A percentile compares a stretch with the other conserved stretches of the same genome.
Evolutionary conservation across 2,888 invertebrate species (phyloP).

Genomic region (Tachina fera): DNA sequence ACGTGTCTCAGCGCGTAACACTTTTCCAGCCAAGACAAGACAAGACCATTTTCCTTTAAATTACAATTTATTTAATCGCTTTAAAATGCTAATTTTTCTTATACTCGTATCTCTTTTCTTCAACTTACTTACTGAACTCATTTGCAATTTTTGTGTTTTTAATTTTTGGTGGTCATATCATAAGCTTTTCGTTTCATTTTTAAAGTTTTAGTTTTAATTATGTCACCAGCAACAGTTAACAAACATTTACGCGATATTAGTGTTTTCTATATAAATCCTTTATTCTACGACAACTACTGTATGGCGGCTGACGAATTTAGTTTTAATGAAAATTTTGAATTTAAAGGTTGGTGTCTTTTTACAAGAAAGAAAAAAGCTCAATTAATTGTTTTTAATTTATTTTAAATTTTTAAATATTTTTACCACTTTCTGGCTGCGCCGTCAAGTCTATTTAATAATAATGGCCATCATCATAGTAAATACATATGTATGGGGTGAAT

Average conservation of each 20-base stretch:
- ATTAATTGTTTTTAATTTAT: not conserved
- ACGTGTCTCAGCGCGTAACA: not conserved
- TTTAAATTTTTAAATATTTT: not conserved
- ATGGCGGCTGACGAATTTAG: slow-evolving; percentile 64
- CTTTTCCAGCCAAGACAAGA: slow-evolving; percentile 20
- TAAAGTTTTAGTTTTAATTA: slow-evolving; percentile 59
- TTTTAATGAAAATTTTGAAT: slow-evolving; percentile 78
- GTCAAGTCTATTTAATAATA: not conserved
- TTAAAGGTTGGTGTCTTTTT: slow-evolving; percentile 74
- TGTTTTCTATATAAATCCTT: slow-evolving; percentile 64
- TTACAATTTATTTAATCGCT: slow-evolving; percentile 47
- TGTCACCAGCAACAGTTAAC: slow-evolving; percentile 53
- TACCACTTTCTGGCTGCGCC: not conserved
- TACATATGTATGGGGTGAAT: not conserved
- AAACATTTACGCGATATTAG: slow-evolving; percentile 60
- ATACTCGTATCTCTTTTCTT: slow-evolving; percentile 4
- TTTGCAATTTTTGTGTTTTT: slow-evolving; percentile 1
- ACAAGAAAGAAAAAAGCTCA: not conserved
- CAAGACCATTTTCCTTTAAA: not conserved
- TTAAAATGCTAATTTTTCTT: slow-evolving; percentile 59
- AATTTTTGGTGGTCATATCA: not conserved
- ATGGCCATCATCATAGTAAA: slow-evolving; percentile 14
- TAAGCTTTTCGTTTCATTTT: not conserved
- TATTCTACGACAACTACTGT: slow-evolving; percentile 49
- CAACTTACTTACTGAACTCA: slow-evolving; percentile 36